Conservation (phyloP, 2,888 invertebrate species). For the Chironomus riparius region DNA sequence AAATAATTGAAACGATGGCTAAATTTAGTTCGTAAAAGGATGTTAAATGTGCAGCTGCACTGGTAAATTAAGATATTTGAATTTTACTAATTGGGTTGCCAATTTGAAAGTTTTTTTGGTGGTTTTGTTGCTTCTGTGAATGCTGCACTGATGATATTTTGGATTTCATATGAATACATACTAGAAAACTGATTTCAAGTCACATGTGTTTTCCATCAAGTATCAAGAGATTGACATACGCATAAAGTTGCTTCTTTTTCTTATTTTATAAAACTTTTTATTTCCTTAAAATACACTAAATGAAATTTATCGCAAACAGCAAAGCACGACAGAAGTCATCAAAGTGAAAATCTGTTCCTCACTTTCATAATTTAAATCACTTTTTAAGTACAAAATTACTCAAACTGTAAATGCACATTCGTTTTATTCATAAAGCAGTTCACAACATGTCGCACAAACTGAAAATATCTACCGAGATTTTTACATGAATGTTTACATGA, state of each 20-base stretch:
- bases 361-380: neutral
- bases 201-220: neutral
- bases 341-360: neutral
- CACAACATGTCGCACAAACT: too few relatives aligned
- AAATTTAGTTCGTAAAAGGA: neutral
- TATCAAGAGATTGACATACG: neutral
- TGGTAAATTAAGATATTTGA: neutral
- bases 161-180: neutral
- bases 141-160: neutral
- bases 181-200: too few relatives aligned
- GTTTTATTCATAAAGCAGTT: too few relatives aligned
- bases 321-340: neutral
- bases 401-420: too few relatives aligned
- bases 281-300: neutral
- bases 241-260: too few relatives aligned
- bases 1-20: constrained; percentile 5
- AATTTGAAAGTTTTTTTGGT: neutral
- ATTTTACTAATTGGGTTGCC: neutral
- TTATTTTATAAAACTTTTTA: too few relatives aligned
- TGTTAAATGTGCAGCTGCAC: neutral
- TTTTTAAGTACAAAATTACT: neutral
- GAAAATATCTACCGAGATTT: too few relatives aligned
- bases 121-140: neutral
- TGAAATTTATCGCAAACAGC: neutral
- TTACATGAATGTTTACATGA: too few relatives aligned